Conservation (phyloP, 2,797 vertebrate genomes). For the Gouania willdenowi region DNA sequence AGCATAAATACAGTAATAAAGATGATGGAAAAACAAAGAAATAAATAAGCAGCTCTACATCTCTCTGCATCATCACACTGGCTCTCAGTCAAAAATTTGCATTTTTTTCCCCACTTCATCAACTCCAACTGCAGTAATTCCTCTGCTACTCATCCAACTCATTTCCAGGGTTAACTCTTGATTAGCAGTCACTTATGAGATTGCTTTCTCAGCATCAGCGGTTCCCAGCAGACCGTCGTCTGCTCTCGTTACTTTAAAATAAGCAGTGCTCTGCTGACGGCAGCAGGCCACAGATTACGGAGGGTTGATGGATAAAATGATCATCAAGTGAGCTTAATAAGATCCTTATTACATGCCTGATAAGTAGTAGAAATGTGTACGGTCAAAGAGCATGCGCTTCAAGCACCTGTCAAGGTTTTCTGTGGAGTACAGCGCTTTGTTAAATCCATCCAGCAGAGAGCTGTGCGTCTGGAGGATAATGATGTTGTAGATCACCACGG, state of each 20-base stretch:
- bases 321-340: conserved; percentile 1
- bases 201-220: conserved; percentile 15
- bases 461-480: conserved; percentile 93
- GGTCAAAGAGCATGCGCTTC: too few relatives aligned
- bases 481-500: conserved; percentile 89
- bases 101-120: too few relatives aligned
- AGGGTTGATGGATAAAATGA: background rate
- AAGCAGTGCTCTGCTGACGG: conserved; percentile 2
- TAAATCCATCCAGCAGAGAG: conserved; percentile 86
- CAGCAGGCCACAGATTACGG: conserved; percentile 6
- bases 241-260: conserved; percentile 24
- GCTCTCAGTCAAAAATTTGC: conserved; percentile 52
- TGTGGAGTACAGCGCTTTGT: conserved; percentile 79
- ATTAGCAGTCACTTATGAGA: conserved; percentile 24
- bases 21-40: background rate
- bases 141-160: conserved; percentile 41
- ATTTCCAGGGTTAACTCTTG: conserved; percentile 18
- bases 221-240: conserved; percentile 6
- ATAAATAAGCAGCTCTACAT: conserved; percentile 3
- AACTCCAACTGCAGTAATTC: conserved; percentile 30
- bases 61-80: conserved; percentile 13
- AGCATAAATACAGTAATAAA: too few relatives aligned
- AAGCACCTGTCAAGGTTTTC: conserved; percentile 79
- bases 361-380: too few relatives aligned
- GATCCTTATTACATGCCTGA: conserved; percentile 1